Evolutionary conservation across 2,113 vertebrate species (phyloP), one percentile per base, ranked within the genome.

Genomic region (Trinectes maculatus): DNA sequence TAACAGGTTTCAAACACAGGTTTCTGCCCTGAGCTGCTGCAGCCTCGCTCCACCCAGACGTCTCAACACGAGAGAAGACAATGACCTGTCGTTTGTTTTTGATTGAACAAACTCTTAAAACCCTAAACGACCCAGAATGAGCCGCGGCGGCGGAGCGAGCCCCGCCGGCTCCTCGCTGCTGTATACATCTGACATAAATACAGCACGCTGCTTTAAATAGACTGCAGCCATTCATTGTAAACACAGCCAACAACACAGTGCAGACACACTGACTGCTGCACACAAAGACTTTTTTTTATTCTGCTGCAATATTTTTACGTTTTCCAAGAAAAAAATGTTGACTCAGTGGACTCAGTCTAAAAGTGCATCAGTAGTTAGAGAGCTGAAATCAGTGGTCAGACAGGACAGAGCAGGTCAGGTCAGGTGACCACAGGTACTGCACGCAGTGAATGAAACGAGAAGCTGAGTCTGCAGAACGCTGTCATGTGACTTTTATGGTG

Each of bases 171-270:
- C 79, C 85, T 78, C 24, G 31, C 8, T 8, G 56, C 71, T 80
- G 62, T 74, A 87, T 69, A 67, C 44, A 36, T 34, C 71, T 81
- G 56, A 77, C 75, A 82, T 74, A 84, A 84, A 84, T 74, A 87
- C 65, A 67, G 40, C 0, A 15, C 26, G 58, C 29, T 2, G 51
- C 73, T 69, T 79, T 65, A 83, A 87, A 87, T 82, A 85, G 79
- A 48, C 64, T n/a, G 56, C 64, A 64, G 49, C 70, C 56, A 21
- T 43, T 55, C 70, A 74, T 9, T 57, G 81, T 84, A 85, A 89
- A 87, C 80, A 86, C 63, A 72, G 67, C 33, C 57, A 34, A 25
- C 71, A 37, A 59, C 68, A 36, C 29, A 6, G 28, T 13, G 47
- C 53, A 72, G 58, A 76, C 71, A 48, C 36, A 2, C 39, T 47